Conservation (phyloP, 2,113 vertebrate genomes). For the Macrotis lagotis region DNA sequence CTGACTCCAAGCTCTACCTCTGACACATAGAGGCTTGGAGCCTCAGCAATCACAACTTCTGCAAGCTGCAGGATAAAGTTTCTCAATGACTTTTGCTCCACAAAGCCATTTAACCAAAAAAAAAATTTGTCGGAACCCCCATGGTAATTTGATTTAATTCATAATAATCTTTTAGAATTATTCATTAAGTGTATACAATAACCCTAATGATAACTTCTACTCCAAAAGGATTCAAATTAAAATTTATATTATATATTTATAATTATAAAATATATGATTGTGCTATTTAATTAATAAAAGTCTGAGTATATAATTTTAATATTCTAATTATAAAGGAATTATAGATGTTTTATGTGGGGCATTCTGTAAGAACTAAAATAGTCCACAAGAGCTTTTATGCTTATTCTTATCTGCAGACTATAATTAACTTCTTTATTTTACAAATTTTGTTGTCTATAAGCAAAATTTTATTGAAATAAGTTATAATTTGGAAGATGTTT, state of each 20-base stretch:
- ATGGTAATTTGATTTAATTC: neutral
- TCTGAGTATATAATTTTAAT: neutral
- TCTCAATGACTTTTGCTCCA: neutral
- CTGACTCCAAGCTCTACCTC: neutral
- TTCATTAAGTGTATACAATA: neutral
- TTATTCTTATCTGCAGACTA: neutral
- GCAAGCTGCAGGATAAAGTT: neutral
- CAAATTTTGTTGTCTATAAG: neutral
- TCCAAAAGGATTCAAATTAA: neutral
- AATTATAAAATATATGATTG: neutral
- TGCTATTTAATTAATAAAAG: neutral
- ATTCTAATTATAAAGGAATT: neutral
- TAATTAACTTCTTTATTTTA: neutral
- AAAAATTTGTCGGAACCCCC: neutral
- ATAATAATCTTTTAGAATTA: neutral
- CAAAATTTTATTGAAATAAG: neutral
- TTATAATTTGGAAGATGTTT: neutral
- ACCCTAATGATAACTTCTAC: neutral
- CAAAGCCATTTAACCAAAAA: neutral
- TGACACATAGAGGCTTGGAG: neutral
- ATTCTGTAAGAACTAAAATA: neutral
- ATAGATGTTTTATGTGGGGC: neutral
- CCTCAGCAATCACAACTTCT: neutral
- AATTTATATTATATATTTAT: neutral
- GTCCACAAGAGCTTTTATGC: neutral